Conservation (phyloP, 2,888 invertebrate species). For the Trichogramma dendrolimi region DNA sequence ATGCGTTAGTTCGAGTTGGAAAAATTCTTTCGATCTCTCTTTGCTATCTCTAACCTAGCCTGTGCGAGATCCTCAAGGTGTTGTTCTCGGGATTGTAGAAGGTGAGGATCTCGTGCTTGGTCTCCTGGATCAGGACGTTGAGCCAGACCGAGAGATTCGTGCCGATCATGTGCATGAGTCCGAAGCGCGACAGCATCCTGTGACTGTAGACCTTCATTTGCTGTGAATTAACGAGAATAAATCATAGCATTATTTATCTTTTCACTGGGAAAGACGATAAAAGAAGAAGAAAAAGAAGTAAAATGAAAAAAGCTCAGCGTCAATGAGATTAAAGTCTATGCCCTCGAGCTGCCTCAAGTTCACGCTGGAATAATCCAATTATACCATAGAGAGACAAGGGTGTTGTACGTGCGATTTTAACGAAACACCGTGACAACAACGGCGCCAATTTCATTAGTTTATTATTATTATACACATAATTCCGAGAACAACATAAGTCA, state of each 20-base stretch:
- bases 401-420: too few relatives aligned
- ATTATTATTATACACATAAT: too few relatives aligned
- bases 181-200: slow-evolving; percentile 86
- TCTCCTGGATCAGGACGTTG: slow-evolving; percentile 89
- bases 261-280: too few relatives aligned
- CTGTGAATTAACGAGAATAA: slow-evolving; percentile 47
- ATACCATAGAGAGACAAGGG: too few relatives aligned
- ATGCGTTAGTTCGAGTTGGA: background rate
- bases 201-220: slow-evolving; percentile 89
- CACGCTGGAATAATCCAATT: too few relatives aligned
- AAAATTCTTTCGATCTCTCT: background rate
- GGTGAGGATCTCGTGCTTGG: slow-evolving; percentile 89
- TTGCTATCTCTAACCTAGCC: slow-evolving; percentile 59
- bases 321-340: too few relatives aligned
- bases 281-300: background rate
- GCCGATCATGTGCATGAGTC: slow-evolving; percentile 98
- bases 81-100: slow-evolving; percentile 87
- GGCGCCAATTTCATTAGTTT: too few relatives aligned
- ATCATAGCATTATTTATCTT: background rate
- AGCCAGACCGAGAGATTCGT: slow-evolving; percentile 97
- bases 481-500: too few relatives aligned
- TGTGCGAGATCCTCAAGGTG: slow-evolving; percentile 72
- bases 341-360: too few relatives aligned
- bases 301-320: background rate
- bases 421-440: too few relatives aligned